Evolutionary conservation across 53 echinoderm and acorn worm species (phyloP), one percentile per base, ranked within the genome.

Genomic region (Temnopleurus reevesii): DNA sequence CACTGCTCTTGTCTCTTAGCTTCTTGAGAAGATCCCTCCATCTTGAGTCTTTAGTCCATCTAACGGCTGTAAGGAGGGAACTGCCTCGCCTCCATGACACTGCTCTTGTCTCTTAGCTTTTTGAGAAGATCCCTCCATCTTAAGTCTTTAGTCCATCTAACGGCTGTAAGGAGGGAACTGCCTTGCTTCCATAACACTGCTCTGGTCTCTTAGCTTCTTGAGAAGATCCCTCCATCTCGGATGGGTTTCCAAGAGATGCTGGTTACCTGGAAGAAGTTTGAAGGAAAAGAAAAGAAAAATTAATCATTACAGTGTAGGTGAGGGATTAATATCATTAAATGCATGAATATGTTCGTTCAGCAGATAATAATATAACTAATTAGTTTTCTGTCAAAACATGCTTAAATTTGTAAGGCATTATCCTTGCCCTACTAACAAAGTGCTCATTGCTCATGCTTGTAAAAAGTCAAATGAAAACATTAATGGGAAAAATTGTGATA

Each of bases 201-300:
- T 55, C 57, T 49, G 30, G 31, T 95, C 91, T 21, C 85, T 54
- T 46, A 93, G 95, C 4, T 23, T 80, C 61, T 93, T 90, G 1
- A 96, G 77, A 1, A 96, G 81, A 15, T 91, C 90, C 26, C 89
- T 92, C 96, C 96, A 96, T 46, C 81, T 95, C 2, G 89, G 81
- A 36, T 94, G 93, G 18, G 94, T 95, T 34, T 93, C 91, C 13
- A 96, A 77, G 15, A 96, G 92, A 28, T 95, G 88, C 86, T 95
- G 91, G 59, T 96, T 96, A 43, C 96, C 96, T 96, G 90, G 23
- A 59, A 24, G 29, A 24, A 23, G 36, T 26, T 9, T 18, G 49
- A 45, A 30, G 56, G 13, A 41, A 8, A 46, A 19, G 55, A 12
- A 54, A 19, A 33, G 47, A 49, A 49, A 49, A 49, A 15, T 12